Conservation (phyloP, 37 sponge, comb jelly and placozoan species). For the Aphrocallistes beatrix region DNA sequence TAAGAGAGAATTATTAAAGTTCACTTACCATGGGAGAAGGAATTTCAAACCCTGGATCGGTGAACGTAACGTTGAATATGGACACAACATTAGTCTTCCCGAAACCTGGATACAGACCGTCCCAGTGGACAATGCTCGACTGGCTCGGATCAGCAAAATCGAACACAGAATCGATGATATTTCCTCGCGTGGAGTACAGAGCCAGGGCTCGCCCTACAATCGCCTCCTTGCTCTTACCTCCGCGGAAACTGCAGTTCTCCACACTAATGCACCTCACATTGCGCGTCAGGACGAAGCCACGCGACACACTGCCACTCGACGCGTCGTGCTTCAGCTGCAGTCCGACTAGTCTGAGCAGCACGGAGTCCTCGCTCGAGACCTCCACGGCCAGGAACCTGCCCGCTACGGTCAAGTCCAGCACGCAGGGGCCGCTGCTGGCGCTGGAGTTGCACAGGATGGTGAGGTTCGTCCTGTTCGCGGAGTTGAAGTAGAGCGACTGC, state of each 20-base stretch:
- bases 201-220: background rate
- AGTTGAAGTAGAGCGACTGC: background rate
- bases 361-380: background rate
- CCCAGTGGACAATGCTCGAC: background rate
- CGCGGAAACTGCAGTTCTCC: background rate
- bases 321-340: background rate
- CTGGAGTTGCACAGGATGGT: background rate
- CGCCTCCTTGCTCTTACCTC: background rate
- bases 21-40: background rate
- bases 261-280: background rate
- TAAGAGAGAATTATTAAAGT: no score
- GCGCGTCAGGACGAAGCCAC: background rate
- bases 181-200: background rate
- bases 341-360: background rate
- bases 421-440: background rate
- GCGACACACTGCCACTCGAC: background rate
- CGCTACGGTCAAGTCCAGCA: background rate
- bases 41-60: background rate
- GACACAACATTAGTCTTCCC: background rate
- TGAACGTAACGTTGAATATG: background rate
- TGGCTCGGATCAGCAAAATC: background rate
- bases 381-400: background rate
- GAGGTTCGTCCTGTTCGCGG: background rate
- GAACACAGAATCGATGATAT: background rate
- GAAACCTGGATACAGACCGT: background rate